A percentile compares a stretch with the other conserved stretches of the same genome.
Conservation (phyloP, 1,140 invertebrate species). For the Cydia fagiglandana region DNA sequence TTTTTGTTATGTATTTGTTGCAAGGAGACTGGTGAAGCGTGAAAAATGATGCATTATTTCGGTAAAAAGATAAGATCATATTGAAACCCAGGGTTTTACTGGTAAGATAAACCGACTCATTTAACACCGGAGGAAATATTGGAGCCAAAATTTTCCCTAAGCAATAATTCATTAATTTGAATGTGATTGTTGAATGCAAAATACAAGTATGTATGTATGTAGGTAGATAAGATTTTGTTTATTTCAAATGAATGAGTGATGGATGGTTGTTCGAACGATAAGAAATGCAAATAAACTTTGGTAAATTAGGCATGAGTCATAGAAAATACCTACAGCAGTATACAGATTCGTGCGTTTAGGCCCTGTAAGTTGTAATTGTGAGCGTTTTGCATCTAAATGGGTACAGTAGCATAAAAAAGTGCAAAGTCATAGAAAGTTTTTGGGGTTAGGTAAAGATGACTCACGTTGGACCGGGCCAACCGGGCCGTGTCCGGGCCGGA, state of each 20-base stretch:
- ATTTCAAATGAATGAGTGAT: background rate
- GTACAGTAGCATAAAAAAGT: too few relatives aligned
- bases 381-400: too few relatives aligned
- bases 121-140: background rate
- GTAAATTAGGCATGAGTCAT: background rate
- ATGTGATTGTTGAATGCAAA: background rate
- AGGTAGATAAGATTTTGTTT: background rate
- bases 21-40: background rate
- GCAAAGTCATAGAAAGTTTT: too few relatives aligned
- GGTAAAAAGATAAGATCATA: slow-evolving; percentile 1
- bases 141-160: slow-evolving; percentile 2
- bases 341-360: too few relatives aligned
- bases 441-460: too few relatives aligned
- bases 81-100: background rate
- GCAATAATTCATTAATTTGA: background rate
- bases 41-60: slow-evolving; percentile 11
- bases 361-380: too few relatives aligned
- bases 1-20: background rate
- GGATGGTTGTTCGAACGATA: background rate
- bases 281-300: background rate
- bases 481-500: too few relatives aligned
- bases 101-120: background rate
- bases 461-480: too few relatives aligned
- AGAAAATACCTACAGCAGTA: too few relatives aligned
- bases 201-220: background rate